Evolutionary conservation across 2,888 invertebrate species (phyloP).

Genomic region (Lapara coniferarum): DNA sequence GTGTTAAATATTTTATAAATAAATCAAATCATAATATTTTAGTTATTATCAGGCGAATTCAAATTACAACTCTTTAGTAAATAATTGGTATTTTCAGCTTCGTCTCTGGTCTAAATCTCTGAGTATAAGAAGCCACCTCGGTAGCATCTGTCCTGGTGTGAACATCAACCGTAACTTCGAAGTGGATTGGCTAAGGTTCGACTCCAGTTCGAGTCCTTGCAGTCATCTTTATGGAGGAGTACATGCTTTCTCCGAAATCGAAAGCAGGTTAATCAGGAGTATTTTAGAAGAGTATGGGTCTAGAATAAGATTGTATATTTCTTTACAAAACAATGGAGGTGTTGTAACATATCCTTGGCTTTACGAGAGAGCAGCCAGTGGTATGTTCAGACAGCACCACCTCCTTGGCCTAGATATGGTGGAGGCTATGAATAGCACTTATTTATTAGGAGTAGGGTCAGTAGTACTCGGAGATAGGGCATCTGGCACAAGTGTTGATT

Average conservation of each 20-base stretch:
- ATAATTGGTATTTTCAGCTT: constrained; percentile 65
- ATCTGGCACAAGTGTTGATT: constrained; percentile 70
- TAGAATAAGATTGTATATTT: constrained; percentile 85
- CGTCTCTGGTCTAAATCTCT: constrained; percentile 88
- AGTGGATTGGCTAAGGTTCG: constrained; percentile 86
- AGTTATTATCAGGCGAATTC: no score
- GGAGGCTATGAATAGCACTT: constrained; percentile 49
- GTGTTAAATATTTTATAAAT: no score
- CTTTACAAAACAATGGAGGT: constrained; percentile 89
- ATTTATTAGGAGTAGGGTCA: constrained; percentile 58
- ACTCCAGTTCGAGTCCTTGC: constrained; percentile 84
- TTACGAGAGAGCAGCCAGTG: constrained; percentile 77
- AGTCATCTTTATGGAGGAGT: constrained; percentile 85
- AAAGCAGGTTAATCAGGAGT: constrained; percentile 82
- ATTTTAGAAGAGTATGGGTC: constrained; percentile 77
- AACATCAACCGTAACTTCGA: constrained; percentile 91
- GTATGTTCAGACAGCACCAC: constrained; percentile 63
- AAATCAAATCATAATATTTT: no score
- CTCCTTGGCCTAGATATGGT: constrained; percentile 61
- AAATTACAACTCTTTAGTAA: no score
- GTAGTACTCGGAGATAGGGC: constrained; percentile 58
- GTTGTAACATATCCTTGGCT: constrained; percentile 88
- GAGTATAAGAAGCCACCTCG: constrained; percentile 64
- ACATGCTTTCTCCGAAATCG: constrained; percentile 86
- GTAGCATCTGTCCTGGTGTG: constrained; percentile 84